Conservation (phyloP, 2,888 invertebrate genomes). For the Hoplodrina ambigua region DNA sequence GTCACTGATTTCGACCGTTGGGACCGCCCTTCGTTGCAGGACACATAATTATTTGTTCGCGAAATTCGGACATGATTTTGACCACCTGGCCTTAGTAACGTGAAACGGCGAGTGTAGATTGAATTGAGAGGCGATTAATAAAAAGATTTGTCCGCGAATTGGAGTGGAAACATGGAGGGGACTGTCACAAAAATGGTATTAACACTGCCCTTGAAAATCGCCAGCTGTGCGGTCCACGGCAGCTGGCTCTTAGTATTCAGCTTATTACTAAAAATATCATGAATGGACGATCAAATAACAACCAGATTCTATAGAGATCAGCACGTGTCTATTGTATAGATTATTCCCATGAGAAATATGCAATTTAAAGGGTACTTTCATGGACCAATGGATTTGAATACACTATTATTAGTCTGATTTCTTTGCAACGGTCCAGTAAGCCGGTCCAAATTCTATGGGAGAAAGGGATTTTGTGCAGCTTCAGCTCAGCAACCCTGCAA, state of each 20-base stretch:
- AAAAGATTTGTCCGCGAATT: conserved; percentile 7
- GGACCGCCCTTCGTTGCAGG: background rate
- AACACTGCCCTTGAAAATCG: background rate
- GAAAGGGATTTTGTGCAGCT: background rate
- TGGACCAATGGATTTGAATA: conserved; percentile 21
- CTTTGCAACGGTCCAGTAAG: background rate
- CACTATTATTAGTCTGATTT: conserved; percentile 9
- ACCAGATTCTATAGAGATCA: conserved; percentile 6
- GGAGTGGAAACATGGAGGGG: conserved; percentile 21
- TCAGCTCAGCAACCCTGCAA: background rate
- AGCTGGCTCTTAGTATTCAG: conserved; percentile 9
- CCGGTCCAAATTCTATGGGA: background rate
- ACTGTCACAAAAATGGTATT: conserved; percentile 1
- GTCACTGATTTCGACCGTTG: background rate
- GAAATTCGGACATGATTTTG: background rate
- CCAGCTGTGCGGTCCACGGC: conserved; percentile 12
- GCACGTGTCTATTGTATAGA: conserved; percentile 23
- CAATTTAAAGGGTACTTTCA: conserved; percentile 7
- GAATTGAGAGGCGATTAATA: conserved; percentile 2
- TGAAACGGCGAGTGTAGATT: background rate
- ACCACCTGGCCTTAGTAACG: conserved; percentile 8
- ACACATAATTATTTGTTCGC: background rate
- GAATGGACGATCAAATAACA: conserved; percentile 6
- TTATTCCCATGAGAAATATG: conserved; percentile 17
- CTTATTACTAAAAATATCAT: background rate